Conservation (phyloP, 2,113 vertebrate species). For the Sander vitreus region DNA sequence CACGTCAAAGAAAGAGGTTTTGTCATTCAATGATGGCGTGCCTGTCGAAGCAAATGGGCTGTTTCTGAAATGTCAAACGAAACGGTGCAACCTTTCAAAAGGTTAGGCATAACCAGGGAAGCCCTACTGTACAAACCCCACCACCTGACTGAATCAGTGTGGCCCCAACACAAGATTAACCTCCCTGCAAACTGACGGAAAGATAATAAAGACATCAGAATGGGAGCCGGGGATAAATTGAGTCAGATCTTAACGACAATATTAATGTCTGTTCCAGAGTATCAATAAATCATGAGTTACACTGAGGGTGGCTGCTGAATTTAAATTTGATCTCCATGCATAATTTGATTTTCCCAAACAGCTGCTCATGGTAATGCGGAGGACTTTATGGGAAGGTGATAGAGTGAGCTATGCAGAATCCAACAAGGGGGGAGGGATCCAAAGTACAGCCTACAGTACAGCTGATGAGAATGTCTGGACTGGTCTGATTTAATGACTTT, state of each 20-base stretch:
- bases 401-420: conserved; percentile 35
- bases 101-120: conserved; percentile 70
- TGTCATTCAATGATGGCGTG: conserved; percentile 5
- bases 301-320: conserved; percentile 51
- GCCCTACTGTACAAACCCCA: conserved; percentile 47
- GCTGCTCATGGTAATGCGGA: conserved; percentile 55
- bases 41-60: conserved; percentile 49
- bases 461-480: conserved; percentile 23
- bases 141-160: conserved; percentile 19
- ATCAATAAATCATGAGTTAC: conserved; percentile 73
- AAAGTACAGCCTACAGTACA: conserved; percentile 20
- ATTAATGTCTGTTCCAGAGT: conserved; percentile 60
- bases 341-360: conserved; percentile 73
- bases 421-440: conserved; percentile 28
- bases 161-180: conserved; percentile 30
- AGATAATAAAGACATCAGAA: conserved; percentile 60
- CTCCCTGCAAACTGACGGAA: conserved; percentile 31
- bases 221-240: conserved; percentile 30
- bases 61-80: conserved; percentile 76
- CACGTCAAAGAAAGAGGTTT: conserved; percentile 5
- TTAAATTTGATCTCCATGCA: conserved; percentile 56
- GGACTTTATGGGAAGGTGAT: conserved; percentile 55
- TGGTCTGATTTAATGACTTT: conserved; percentile 55
- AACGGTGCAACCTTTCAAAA: conserved; percentile 74
- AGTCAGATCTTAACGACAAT: conserved; percentile 57